Evolutionary conservation across 1,140 invertebrate genomes (phyloP).

Genomic region (Cydia pomonella): DNA sequence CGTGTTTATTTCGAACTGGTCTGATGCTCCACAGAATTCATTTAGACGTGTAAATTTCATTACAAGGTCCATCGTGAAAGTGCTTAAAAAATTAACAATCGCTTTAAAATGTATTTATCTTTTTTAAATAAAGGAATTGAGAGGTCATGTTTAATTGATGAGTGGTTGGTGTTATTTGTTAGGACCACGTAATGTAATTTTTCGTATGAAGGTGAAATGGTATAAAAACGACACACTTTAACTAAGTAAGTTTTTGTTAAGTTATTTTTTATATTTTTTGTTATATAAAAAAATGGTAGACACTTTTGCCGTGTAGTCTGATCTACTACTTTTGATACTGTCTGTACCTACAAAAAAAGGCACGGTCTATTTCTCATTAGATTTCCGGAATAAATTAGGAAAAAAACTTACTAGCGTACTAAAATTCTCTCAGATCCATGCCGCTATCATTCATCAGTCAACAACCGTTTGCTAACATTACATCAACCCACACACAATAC

Average conservation of each 20-base stretch:
- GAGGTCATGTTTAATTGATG: slow-evolving; percentile 1
- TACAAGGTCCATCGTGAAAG: slow-evolving; percentile 11
- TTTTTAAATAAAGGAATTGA: slow-evolving; percentile 15
- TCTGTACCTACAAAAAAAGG: no score
- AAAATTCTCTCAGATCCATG: neutral
- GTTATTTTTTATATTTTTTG: no score
- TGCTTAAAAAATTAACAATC: neutral
- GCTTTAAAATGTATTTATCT: slow-evolving; percentile 9
- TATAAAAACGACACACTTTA: neutral
- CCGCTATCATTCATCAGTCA: slow-evolving; percentile 3
- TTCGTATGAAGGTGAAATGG: neutral
- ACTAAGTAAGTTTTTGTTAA: no score
- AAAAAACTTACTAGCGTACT: neutral
- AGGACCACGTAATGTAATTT: neutral
- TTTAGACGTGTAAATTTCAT: slow-evolving; percentile 30
- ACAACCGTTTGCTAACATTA: neutral
- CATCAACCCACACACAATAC: neutral
- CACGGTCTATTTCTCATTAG: no score
- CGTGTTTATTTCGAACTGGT: slow-evolving; percentile 58
- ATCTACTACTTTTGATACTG: no score
- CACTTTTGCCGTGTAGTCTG: no score
- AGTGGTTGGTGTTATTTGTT: neutral
- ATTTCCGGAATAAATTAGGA: no score
- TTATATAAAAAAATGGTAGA: no score
- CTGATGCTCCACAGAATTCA: slow-evolving; percentile 46